These are phyloP conservation scores for Bombus ignitus DNA, from an alignment of 1,140 invertebrate genomes.

Conservation along the genomic window DNA sequence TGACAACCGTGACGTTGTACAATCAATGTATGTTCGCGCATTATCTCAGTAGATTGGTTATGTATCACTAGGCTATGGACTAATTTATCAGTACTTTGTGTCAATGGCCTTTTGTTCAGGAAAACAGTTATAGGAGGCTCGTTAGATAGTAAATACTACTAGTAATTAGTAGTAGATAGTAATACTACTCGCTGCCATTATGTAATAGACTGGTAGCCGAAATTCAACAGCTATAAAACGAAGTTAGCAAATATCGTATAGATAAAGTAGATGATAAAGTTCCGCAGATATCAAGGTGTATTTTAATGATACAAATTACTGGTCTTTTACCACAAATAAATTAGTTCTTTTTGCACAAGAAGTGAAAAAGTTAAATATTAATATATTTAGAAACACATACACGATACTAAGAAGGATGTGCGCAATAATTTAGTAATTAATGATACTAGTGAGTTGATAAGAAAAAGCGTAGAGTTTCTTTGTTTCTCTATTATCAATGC, in stretches of 20 bases:
- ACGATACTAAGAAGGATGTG: too few relatives aligned
- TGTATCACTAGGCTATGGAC: constrained; percentile 22
- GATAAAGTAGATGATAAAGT: not conserved
- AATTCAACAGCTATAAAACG: not conserved
- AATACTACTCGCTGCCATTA: not conserved
- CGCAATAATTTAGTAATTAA: too few relatives aligned
- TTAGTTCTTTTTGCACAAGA: not conserved
- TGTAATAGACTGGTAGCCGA: too few relatives aligned
- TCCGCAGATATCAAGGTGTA: not conserved
- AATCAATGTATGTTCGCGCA: not conserved
- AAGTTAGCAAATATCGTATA: not conserved
- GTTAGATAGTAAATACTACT: constrained; percentile 10
- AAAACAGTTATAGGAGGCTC: constrained; percentile 15
- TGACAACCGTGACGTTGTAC: constrained; percentile 2
- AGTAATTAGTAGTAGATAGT: not conserved
- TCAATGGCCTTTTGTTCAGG: constrained; percentile 28
- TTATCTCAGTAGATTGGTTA: constrained; percentile 31
- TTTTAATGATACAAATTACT: not conserved
- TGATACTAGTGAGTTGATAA: too few relatives aligned
- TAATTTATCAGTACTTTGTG: constrained; percentile 11
- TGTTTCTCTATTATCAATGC: too few relatives aligned
- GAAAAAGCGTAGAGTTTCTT: too few relatives aligned
- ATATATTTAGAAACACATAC: too few relatives aligned
- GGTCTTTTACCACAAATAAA: not conserved
- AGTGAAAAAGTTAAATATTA: too few relatives aligned